Evolutionary conservation across 2,888 invertebrate genomes (phyloP), one percentile per base, ranked within the genome.

Genomic region (Baronia brevicornis): DNA sequence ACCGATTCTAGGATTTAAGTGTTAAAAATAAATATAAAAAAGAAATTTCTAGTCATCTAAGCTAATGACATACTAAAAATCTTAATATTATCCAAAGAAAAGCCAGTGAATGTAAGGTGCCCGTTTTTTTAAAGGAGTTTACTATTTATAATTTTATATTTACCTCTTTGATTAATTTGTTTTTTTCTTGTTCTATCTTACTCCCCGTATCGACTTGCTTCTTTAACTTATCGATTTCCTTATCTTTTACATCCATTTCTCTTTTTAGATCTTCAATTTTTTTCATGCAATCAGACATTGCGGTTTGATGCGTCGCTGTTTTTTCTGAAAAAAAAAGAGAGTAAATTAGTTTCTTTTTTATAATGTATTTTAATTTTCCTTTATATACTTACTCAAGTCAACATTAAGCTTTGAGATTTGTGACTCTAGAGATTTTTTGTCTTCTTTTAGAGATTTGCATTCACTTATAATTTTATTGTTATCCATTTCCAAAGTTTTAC

Each of bases 201-300:
- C 59, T 71, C 7, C 75, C 55, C 46, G 46, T 65, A 48, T 87
- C 86, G 23, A 86, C 60, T 65, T 89, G 87, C 54, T 87, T 86
- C 50, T 89, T 88, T 17, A 90, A 54, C 48, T 86, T 87, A 26
- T 86, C 87, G 32, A 85, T 72, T 60, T 87, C 88, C 48, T 88
- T 91, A 43, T 88, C 89, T 62, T 90, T 89, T 14, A 75, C 72
- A 46, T 87, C 87, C 41, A 92, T 70, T 44, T 90, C 89, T 39
- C 84, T 86, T 57, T 90, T 89, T 2, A 89, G 72, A 23, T 87
- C 86, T 53, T 90, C 90, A 48, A 91, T 85, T 64, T 86, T 91
- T 64, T 79, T 87, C 70, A 79, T 88, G 60, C 73, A 80, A 27
- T 84, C 78, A 11, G 82, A 68, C 58, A 87, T 66, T 41, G 87